A percentile compares a stretch with the other conserved stretches of the same genome.
These are phyloP conservation scores for Corythornis madagascariensis DNA, from an alignment of 2,113 vertebrate genomes.

Conservation along the genomic window DNA sequence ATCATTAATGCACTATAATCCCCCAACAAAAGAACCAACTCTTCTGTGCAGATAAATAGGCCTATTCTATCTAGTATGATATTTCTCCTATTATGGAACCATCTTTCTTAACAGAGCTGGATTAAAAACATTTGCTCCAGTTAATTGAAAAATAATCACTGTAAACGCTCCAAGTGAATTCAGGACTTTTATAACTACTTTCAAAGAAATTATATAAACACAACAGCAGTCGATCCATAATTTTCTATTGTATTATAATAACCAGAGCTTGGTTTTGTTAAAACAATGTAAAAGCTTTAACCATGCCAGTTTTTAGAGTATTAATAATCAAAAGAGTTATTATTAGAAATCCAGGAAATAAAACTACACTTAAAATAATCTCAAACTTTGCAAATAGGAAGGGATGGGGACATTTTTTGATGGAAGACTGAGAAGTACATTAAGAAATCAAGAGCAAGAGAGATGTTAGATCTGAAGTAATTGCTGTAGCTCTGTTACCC, in stretches of 20 bases:
- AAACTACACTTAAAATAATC: neutral
- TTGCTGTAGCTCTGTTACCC: neutral
- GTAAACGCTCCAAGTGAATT: neutral
- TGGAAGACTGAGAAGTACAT: neutral
- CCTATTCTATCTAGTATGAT: neutral
- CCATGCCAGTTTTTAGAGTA: neutral
- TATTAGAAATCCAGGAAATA: neutral
- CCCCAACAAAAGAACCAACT: slow-evolving; percentile 12
- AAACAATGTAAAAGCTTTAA: neutral
- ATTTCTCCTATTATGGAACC: neutral
- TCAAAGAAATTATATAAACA: neutral
- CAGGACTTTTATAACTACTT: neutral
- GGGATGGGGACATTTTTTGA: neutral
- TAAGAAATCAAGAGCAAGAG: neutral
- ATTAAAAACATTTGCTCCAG: neutral
- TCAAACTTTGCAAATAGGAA: neutral
- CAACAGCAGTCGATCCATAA: neutral
- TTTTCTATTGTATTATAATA: neutral
- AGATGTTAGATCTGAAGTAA: neutral
- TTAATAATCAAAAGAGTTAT: neutral
- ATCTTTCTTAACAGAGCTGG: neutral
- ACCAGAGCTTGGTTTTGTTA: neutral
- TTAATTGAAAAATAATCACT: neutral
- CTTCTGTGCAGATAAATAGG: slow-evolving; percentile 4
- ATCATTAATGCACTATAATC: slow-evolving; percentile 31